Base-by-base conservation (phyloP, 2,797 vertebrate genomes). In the Mormyrops attenuatus region DNA sequence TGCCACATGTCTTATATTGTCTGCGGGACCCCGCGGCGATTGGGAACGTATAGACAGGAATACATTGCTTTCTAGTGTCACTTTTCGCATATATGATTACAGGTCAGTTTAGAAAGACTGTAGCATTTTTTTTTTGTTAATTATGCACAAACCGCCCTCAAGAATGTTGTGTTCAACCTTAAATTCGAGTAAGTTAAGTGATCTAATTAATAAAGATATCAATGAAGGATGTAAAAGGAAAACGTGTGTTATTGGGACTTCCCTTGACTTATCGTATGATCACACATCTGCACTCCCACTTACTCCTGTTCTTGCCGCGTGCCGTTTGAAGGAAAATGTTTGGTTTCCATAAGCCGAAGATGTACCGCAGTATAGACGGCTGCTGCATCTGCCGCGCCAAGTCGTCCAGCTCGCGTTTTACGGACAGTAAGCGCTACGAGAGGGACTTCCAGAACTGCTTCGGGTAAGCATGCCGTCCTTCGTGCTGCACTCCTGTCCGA, bases 261-360 rank as follows among this genome's bases (percentile, higher is more conserved):
- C 41, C 3, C 22, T 60, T 11, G 30, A 30, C 30, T 73, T 73
- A 15, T 73, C 66, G 30, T 44, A 1, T 38, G 73, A 17, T 41
- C 34, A 3, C 38, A 17, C 38, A 44, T 5, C 73, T 44, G 73
- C 38, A 9, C 38, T 80, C 7, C 15, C 73, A 7, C 73, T 80
- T 17, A 80, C 30, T 38, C 30, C 13, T 73, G 66, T 44, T n/a
- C 17, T 41, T 44, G 73, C 17, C 41, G 4, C 9, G 30, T 73
- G 66, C 66, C 30, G 1, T 73, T 80, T 80, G 41, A 52, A 89
- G 88, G 90, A 95, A 98, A 96, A 99, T 99, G 99, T 99, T 99
- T 96, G 99, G 99, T 96, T 99, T 99, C 95, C 98, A 99, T 95
- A 99, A 99, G 96, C 99, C 99, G 93, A 99, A 99, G 95, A 99